Conservation (phyloP, 2,113 vertebrate genomes). For the Thamnaconus septentrionalis region DNA sequence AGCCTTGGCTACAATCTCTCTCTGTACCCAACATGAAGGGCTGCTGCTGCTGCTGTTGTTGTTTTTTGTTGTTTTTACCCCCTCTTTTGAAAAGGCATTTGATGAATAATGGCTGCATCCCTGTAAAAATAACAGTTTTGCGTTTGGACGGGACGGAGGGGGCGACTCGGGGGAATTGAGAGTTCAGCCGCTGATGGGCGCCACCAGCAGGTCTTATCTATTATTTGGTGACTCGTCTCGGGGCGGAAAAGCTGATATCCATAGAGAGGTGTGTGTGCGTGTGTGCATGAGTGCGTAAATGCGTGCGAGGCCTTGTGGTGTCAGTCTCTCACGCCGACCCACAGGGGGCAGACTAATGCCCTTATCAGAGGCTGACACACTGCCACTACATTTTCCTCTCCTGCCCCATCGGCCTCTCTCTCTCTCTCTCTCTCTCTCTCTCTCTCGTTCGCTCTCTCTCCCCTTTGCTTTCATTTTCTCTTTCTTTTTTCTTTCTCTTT, state of each 20-base stretch:
- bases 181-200: conserved; percentile 48
- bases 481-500: conserved; percentile 11
- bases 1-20: conserved; percentile 60
- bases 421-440: conserved; percentile 9
- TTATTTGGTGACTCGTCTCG: conserved; percentile 52
- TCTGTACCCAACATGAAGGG: conserved; percentile 32
- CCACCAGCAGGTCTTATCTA: conserved; percentile 57
- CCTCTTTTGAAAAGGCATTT: conserved; percentile 18
- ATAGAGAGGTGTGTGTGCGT: conserved; percentile 39
- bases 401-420: conserved; percentile 38
- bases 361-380: conserved; percentile 75
- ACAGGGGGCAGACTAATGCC: conserved; percentile 78
- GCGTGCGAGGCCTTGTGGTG: conserved; percentile 30
- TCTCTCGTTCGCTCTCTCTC: conserved; percentile 31
- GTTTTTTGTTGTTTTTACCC: too few relatives aligned
- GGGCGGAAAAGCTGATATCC: conserved; percentile 63
- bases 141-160: conserved; percentile 35
- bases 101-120: conserved; percentile 8
- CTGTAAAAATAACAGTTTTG: conserved; percentile 6
- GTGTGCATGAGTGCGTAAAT: background rate
- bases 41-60: background rate
- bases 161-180: conserved; percentile 38
- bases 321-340: conserved; percentile 62
- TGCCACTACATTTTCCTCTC: conserved; percentile 59
- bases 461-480: background rate